Conservation (phyloP, 2,113 vertebrate genomes). For the Pomatorhinus ruficollis region DNA sequence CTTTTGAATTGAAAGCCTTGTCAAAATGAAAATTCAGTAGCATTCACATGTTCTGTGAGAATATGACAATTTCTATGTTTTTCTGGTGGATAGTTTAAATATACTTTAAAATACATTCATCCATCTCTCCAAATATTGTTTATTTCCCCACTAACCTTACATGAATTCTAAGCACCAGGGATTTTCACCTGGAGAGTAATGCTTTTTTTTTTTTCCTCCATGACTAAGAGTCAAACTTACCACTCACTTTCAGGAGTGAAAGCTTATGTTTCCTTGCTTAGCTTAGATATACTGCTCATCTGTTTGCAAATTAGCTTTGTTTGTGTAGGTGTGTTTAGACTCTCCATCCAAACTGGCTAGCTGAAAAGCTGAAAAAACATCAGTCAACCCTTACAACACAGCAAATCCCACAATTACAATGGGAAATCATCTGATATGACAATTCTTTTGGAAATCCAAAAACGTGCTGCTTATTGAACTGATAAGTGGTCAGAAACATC, state of each 20-base stretch:
- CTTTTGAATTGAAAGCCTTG: not conserved
- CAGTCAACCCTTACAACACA: not conserved
- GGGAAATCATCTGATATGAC: not conserved
- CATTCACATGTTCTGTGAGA: not conserved
- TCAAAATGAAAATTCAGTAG: not conserved
- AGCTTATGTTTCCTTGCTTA: not conserved
- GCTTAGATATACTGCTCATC: not conserved
- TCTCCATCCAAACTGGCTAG: not conserved
- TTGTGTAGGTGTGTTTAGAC: not conserved
- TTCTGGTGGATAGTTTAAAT: not conserved
- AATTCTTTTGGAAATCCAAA: not conserved
- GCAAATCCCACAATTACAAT: not conserved
- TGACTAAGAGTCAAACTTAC: not conserved
- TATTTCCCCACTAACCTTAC: not conserved
- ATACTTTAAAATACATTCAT: not conserved
- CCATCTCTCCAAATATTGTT: not conserved
- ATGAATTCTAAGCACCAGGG: not conserved
- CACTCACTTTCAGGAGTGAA: not conserved
- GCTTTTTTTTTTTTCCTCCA: not conserved
- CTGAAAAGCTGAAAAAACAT: not conserved
- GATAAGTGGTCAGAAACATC: not conserved
- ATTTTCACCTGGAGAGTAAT: not conserved
- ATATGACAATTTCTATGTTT: not conserved
- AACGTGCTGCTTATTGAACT: not conserved
- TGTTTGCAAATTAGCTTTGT: not conserved